Evolutionary conservation across 2,888 invertebrate species (phyloP).

Genomic region (Spodoptera littoralis): DNA sequence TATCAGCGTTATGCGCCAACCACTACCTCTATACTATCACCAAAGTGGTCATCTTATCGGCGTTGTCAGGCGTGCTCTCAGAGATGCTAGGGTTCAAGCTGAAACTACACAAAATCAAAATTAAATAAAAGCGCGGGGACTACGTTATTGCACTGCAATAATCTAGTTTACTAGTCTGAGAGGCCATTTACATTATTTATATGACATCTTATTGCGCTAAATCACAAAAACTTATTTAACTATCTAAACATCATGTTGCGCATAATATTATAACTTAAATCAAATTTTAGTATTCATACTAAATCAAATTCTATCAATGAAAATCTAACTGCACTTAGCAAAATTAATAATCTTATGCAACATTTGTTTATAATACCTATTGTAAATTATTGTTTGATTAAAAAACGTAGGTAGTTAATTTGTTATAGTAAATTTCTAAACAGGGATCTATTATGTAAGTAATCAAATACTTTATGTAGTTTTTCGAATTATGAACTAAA

Average conservation of each 20-base stretch:
- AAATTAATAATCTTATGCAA: constrained; percentile 13
- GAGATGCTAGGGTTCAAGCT: constrained; percentile 98
- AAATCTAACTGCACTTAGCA: background rate
- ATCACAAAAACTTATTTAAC: constrained; percentile 17
- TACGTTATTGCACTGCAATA: constrained; percentile 1
- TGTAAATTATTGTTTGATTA: background rate
- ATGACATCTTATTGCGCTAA: constrained; percentile 7
- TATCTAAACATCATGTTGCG: constrained; percentile 6
- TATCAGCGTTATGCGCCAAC: constrained; percentile 98
- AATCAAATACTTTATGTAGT: constrained; percentile 23
- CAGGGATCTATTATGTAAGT: constrained; percentile 45
- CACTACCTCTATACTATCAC: constrained; percentile 98
- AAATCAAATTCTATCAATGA: background rate
- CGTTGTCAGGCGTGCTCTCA: constrained; percentile 98
- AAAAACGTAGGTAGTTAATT: constrained; percentile 14
- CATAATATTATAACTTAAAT: constrained; percentile 9
- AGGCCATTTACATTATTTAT: constrained; percentile 41
- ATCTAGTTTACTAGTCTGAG: constrained; percentile 39
- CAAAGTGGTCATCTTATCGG: constrained; percentile 98
- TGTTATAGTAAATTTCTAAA: constrained; percentile 25
- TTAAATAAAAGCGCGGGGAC: constrained; percentile 89
- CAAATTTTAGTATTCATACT: no score
- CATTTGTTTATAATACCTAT: background rate
- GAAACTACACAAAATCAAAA: constrained; percentile 98
- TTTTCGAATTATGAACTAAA: background rate